phyloP scores from a whole-genome alignment of 2,888 invertebrate species.

The Onchidella celtica region DNA sequence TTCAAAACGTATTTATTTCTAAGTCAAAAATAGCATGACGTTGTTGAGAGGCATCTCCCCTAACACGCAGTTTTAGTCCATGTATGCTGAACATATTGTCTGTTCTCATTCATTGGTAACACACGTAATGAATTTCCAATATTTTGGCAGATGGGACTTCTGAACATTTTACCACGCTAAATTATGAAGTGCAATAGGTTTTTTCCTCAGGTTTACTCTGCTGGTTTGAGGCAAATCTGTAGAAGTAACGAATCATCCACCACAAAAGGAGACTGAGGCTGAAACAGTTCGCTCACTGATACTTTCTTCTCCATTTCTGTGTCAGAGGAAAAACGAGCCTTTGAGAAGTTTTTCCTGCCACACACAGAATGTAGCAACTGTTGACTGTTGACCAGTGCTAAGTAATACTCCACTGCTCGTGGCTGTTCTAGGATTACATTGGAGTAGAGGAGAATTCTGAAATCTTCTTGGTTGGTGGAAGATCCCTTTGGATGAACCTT shows the following conservation, averaged over 20 bases:
- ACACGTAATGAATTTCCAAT: too few relatives aligned
- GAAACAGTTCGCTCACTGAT: conserved; percentile 69
- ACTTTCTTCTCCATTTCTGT: conserved; percentile 80
- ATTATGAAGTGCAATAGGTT: too few relatives aligned
- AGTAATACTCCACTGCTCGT: conserved; percentile 76
- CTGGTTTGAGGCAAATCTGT: conserved; percentile 73
- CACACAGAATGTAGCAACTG: conserved; percentile 78
- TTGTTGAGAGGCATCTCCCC: too few relatives aligned
- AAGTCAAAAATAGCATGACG: too few relatives aligned
- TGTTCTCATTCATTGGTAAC: too few relatives aligned
- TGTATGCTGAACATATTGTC: too few relatives aligned
- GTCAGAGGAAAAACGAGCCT: conserved; percentile 79
- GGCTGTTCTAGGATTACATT: conserved; percentile 79
- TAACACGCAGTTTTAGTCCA: too few relatives aligned
- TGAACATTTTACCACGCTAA: too few relatives aligned
- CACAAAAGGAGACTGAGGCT: conserved; percentile 68
- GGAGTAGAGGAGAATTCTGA: conserved; percentile 74
- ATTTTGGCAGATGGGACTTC: too few relatives aligned
- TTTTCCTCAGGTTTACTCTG: too few relatives aligned
- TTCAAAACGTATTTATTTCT: too few relatives aligned
- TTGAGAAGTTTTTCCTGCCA: conserved; percentile 80
- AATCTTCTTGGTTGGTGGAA: conserved; percentile 72
- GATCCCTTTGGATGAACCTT: conserved; percentile 78
- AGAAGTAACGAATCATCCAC: conserved; percentile 72
- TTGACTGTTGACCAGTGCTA: conserved; percentile 78